These are phyloP conservation scores for Montipora capitata DNA, from an alignment of 92 coral and sea anemone species.

Conservation along the genomic window DNA sequence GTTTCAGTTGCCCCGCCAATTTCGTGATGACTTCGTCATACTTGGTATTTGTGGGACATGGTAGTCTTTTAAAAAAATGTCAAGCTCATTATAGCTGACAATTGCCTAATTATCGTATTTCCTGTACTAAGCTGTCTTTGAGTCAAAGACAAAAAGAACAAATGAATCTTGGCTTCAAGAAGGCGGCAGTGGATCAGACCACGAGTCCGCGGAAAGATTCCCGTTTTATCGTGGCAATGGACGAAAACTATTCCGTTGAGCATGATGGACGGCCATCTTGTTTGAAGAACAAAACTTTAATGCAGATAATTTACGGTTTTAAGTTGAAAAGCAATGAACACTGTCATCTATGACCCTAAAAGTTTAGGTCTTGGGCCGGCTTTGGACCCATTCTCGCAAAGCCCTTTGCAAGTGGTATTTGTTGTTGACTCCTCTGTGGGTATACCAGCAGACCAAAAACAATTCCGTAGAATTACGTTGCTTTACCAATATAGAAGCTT, in stretches of 20 bases:
- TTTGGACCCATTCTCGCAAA: no score
- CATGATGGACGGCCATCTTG: neutral
- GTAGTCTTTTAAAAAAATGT: conserved; percentile 37
- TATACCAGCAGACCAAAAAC: no score
- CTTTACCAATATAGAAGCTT: neutral
- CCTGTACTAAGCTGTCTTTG: conserved; percentile 36
- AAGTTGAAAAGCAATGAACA: no score
- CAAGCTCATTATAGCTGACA: conserved; percentile 50
- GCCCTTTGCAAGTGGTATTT: no score
- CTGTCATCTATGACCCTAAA: no score
- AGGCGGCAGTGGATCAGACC: neutral
- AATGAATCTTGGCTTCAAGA: neutral
- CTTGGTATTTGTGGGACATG: conserved; percentile 5
- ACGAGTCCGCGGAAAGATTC: neutral
- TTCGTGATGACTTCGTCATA: conserved; percentile 31
- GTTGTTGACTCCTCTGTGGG: no score
- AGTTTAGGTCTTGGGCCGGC: no score
- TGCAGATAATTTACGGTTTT: no score
- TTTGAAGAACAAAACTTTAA: no score
- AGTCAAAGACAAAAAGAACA: neutral
- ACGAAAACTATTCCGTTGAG: no score
- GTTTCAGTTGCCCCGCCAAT: neutral
- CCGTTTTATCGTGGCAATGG: no score
- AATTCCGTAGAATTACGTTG: neutral
- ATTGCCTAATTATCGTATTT: conserved; percentile 50